Evolutionary conservation across 2,888 invertebrate species (phyloP).

Genomic region (Oscheius sp.): DNA sequence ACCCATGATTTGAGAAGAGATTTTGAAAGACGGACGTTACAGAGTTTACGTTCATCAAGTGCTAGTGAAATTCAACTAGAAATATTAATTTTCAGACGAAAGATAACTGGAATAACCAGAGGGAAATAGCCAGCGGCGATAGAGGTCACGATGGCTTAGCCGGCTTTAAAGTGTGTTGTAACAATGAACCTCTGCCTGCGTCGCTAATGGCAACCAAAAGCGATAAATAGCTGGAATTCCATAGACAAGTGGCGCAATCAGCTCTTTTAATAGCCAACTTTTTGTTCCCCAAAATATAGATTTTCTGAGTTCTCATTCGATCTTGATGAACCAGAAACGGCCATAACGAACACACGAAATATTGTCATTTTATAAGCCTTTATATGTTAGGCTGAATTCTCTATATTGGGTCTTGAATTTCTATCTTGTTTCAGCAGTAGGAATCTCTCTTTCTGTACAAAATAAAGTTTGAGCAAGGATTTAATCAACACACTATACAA

Average conservation of each 20-base stretch:
- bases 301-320: no score
- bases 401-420: no score
- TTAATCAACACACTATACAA: slow-evolving; percentile 27
- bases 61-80: no score
- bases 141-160: neutral
- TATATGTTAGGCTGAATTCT: no score
- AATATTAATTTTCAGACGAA: no score
- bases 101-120: neutral
- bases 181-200: slow-evolving; percentile 3
- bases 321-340: no score
- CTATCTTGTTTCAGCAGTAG: no score
- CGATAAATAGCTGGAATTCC: neutral
- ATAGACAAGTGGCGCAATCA: no score
- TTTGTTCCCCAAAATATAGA: no score
- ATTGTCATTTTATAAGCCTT: no score
- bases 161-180: slow-evolving; percentile 7
- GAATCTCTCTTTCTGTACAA: neutral
- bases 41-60: slow-evolving; percentile 44
- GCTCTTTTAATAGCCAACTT: no score
- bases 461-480: slow-evolving; percentile 2
- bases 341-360: no score
- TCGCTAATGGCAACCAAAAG: slow-evolving; percentile 15
- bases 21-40: slow-evolving; percentile 56
- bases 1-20: slow-evolving; percentile 61
- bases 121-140: neutral